Base-by-base conservation (phyloP, 2,113 vertebrate genomes). In the Hystrix cristata region DNA sequence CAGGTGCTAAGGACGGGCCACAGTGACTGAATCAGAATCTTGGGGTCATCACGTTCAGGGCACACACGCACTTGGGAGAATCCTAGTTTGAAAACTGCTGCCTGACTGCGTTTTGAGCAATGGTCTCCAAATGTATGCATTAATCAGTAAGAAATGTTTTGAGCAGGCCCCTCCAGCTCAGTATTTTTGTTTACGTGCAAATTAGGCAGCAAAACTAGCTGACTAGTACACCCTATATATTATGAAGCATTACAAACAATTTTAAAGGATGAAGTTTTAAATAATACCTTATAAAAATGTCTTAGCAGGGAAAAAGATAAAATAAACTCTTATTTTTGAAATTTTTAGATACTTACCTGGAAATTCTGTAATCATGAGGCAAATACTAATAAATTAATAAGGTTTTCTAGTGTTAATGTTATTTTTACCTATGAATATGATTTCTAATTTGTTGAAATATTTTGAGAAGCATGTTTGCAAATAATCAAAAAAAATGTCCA, bases 381-480 rank as follows among this genome's bases (percentile, higher is more conserved):
- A 76, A 83, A 91, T 71, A 69, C 25, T 55, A 81, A 10, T 51
- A 90, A 69, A 93, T 78, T n/a, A 87, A 46, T 76, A 67, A 85
- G 21, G 12, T 81, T 94, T 92, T 80, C 91, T 94, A 34, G 31
- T 76, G 15, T 57, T 89, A 46, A 48, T 83, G 29, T 53, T 89
- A 83, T 94, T 95, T 95, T 96, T 76, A 11, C 71, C 81, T 57
- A 80, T 10, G 65, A 87, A 78, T 74, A 46, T 81, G 71, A 69
- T 80, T 46, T 92, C 46, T 69, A 84, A 82, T 92, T 91, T 95
- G 74, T 87, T 79, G 55, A 87, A 87, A 93, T 81, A 84, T 85
- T 92, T 96, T 95, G 91, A 87, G 69, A 92, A 79, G 67, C 23
- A 65, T 55, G 46, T 94, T 96, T 95, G 69, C 87, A 84, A 96